Percentiles rank a stretch among this genome's conserved stretches.
Conservation (phyloP, 1,140 invertebrate species). For the Heterodera schachtii region DNA sequence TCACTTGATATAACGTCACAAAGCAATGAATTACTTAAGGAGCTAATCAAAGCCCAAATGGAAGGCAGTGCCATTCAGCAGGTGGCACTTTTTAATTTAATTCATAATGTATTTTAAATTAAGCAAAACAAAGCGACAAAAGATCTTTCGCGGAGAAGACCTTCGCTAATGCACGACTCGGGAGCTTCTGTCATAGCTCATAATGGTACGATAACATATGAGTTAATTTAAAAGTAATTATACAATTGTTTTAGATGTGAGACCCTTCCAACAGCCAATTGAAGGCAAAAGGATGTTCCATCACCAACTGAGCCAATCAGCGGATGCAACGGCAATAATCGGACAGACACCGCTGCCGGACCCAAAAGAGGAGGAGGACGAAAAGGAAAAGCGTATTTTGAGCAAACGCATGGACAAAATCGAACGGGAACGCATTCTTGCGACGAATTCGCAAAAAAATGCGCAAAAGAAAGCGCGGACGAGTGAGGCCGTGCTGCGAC, state of each 20-base stretch:
- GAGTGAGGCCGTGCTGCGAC: constrained; percentile 16
- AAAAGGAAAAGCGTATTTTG: constrained; percentile 19
- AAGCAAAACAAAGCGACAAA: not conserved
- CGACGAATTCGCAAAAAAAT: constrained; percentile 10
- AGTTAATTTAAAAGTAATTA: not conserved
- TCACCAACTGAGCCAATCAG: not conserved
- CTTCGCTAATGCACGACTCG: constrained; percentile 7
- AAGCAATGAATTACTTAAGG: not conserved
- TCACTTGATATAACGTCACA: not conserved
- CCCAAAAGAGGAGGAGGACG: constrained; percentile 24
- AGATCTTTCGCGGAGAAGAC: not conserved
- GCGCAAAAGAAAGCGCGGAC: constrained; percentile 24
- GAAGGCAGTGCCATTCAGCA: not conserved
- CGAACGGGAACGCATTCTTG: constrained; percentile 27
- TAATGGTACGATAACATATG: not conserved
- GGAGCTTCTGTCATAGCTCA: not conserved
- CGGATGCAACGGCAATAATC: not conserved
- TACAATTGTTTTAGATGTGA: not conserved
- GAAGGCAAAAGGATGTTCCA: not conserved
- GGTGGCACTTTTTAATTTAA: not conserved
- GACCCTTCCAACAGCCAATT: not conserved
- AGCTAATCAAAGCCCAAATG: not conserved
- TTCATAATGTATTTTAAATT: not conserved
- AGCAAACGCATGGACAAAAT: constrained; percentile 27
- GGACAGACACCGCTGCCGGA: constrained; percentile 1